These are phyloP conservation scores for Enteromius thamalakanensis DNA, from an alignment of 2,797 vertebrate genomes.

Conservation along the genomic window DNA sequence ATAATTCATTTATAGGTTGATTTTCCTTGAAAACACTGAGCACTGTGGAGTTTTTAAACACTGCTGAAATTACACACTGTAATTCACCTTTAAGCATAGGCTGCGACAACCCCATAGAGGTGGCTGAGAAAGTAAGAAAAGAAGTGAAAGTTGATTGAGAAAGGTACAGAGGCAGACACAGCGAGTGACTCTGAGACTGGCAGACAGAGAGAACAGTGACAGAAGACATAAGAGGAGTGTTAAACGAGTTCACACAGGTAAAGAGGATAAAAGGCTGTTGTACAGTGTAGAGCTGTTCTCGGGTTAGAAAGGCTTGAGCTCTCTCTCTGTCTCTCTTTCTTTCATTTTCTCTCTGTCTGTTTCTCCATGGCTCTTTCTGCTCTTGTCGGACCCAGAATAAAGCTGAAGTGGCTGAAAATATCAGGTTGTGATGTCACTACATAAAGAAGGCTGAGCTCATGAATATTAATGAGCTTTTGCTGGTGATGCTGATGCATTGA, in stretches of 20 bases:
- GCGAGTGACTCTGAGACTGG: neutral
- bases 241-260: conserved; percentile 39
- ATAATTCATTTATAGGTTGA: neutral
- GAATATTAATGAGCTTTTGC: conserved; percentile 14
- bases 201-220: conserved; percentile 20
- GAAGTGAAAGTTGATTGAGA: conserved; percentile 2
- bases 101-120: neutral
- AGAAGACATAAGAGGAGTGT: conserved; percentile 39
- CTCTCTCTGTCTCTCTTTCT: conserved; percentile 18
- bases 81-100: conserved; percentile 6
- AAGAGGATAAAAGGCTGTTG: conserved; percentile 39
- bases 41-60: neutral
- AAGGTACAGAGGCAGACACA: conserved; percentile 4
- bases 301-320: conserved; percentile 4
- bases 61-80: neutral
- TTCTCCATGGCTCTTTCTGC: neutral
- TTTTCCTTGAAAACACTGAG: neutral
- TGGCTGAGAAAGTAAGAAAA: conserved; percentile 1
- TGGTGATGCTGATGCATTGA: neutral
- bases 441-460: neutral
- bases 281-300: conserved; percentile 23
- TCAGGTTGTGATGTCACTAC: neutral
- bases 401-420: neutral
- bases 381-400: conserved; percentile 32
- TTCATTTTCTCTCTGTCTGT: neutral